These are phyloP conservation scores for Hirudinaria manillensis DNA, from an alignment of 2,888 invertebrate species.

Conservation along the genomic window DNA sequence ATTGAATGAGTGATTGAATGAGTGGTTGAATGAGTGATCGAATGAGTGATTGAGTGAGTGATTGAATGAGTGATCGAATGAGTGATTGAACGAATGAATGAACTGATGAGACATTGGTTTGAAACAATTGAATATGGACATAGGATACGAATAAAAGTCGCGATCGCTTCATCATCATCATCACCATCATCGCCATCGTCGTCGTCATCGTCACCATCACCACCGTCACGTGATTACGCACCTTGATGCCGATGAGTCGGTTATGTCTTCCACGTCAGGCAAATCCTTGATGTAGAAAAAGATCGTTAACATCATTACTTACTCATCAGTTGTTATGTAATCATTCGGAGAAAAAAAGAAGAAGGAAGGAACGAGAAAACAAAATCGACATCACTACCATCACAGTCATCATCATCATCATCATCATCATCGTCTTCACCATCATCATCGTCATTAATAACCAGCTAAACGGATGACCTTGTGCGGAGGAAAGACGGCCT, in stretches of 20 bases:
- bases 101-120: no score
- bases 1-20: no score
- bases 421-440: neutral
- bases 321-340: no score
- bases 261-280: slow-evolving; percentile 21
- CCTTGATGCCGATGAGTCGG: slow-evolving; percentile 28
- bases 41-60: no score
- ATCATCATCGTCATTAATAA: neutral
- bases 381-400: neutral
- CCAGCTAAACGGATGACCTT: neutral
- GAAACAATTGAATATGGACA: neutral
- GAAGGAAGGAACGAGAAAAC: no score
- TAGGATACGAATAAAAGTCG: neutral
- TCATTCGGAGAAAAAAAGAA: no score
- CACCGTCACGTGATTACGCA: neutral
- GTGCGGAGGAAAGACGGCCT: neutral
- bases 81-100: no score
- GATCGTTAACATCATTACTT: slow-evolving; percentile 4
- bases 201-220: neutral
- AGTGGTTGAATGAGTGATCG: no score
- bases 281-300: no score
- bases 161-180: slow-evolving; percentile 15
- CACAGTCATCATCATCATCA: neutral
- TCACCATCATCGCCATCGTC: slow-evolving; percentile 18
- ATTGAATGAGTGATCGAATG: no score